Evolutionary conservation across 2,797 vertebrate genomes (phyloP).

Genomic region (Acipenser transmontanus): DNA sequence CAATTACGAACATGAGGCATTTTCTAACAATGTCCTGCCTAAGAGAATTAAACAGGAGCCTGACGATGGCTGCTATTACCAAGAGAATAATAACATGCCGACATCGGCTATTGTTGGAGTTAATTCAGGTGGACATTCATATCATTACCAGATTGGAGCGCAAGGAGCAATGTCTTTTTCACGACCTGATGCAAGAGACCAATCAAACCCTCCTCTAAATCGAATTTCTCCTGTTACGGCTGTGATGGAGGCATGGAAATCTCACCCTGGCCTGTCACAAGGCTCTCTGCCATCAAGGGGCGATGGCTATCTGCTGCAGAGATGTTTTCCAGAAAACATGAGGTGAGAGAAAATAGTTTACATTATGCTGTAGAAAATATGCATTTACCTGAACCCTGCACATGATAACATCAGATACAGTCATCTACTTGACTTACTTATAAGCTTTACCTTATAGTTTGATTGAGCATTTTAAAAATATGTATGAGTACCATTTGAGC

Average conservation of each 20-base stretch:
- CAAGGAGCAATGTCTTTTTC: slow-evolving; percentile 96
- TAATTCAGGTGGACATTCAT: slow-evolving; percentile 96
- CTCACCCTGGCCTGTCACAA: slow-evolving; percentile 64
- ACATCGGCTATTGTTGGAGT: slow-evolving; percentile 94
- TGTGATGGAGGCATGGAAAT: slow-evolving; percentile 94
- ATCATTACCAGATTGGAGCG: slow-evolving; percentile 98
- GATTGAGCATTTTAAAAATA: too few relatives aligned
- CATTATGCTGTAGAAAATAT: too few relatives aligned
- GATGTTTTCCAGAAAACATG: slow-evolving; percentile 87
- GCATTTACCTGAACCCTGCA: too few relatives aligned
- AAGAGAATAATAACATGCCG: slow-evolving; percentile 80
- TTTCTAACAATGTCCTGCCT: slow-evolving; percentile 75
- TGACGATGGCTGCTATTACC: slow-evolving; percentile 87
- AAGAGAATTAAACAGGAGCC: slow-evolving; percentile 95
- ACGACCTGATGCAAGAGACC: slow-evolving; percentile 83
- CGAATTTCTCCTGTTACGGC: slow-evolving; percentile 89
- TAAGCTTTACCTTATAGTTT: too few relatives aligned
- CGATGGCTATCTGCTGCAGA: slow-evolving; percentile 85
- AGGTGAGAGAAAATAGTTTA: slow-evolving; percentile 50
- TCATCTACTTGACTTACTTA: too few relatives aligned
- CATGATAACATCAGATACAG: too few relatives aligned
- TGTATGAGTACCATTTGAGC: too few relatives aligned
- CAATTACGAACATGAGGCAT: slow-evolving; percentile 79
- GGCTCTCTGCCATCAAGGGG: slow-evolving; percentile 72
- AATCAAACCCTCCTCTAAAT: slow-evolving; percentile 89